Conservation (phyloP, 2,797 vertebrate species). For the Triplophysa bombifrons region DNA sequence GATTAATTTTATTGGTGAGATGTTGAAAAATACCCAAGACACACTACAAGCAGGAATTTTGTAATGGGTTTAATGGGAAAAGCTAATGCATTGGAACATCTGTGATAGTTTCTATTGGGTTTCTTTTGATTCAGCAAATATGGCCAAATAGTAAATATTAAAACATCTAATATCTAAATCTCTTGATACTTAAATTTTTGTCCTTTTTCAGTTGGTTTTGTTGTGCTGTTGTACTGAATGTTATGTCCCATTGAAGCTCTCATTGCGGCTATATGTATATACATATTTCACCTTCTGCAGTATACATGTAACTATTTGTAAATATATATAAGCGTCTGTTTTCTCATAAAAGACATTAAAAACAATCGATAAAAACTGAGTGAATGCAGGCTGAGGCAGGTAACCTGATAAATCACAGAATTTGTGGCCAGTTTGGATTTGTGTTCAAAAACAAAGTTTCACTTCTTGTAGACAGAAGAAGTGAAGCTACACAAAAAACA, state of each 20-base stretch:
- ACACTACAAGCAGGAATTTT: too few species aligned
- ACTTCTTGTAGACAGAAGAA: conserved; percentile 21
- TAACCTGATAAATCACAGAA: not conserved
- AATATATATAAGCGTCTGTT: not conserved
- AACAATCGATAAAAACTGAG: not conserved
- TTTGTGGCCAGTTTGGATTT: not conserved
- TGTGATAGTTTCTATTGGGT: too few species aligned
- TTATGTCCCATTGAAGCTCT: not conserved
- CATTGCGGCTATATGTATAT: not conserved
- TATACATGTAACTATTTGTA: not conserved
- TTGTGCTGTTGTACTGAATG: too few species aligned
- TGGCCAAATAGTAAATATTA: too few species aligned
- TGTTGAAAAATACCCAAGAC: too few species aligned
- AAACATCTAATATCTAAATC: not conserved
- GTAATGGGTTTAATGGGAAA: too few species aligned
- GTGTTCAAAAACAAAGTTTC: not conserved
- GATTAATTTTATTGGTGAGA: too few species aligned
- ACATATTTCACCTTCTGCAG: not conserved
- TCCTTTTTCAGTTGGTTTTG: not conserved
- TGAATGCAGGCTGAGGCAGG: not conserved
- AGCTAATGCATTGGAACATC: too few species aligned
- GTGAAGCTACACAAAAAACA: conserved; percentile 1
- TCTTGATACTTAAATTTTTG: not conserved
- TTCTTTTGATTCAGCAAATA: too few species aligned
- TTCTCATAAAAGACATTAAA: not conserved